Percentiles rank a stretch among this genome's conserved stretches.
Evolutionary conservation across 1,140 invertebrate species (phyloP).

Genomic region (Himalopsyche phryganea): DNA sequence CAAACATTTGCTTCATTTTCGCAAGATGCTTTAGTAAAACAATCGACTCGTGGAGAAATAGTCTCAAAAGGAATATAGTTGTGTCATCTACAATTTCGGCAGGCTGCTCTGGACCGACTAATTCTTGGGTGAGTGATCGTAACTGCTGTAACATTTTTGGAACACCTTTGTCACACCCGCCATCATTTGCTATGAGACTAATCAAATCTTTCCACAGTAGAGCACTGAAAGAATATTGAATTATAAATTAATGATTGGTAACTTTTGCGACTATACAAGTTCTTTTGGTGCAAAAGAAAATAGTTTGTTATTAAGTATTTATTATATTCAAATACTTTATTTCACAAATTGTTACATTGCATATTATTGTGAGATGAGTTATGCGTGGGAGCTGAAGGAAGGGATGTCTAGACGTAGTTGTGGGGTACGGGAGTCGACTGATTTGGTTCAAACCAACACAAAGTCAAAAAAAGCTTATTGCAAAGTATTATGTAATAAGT

Average conservation of each 20-base stretch:
- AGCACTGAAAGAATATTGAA: slow-evolving; percentile 24
- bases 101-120: slow-evolving; percentile 47
- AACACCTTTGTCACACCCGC: slow-evolving; percentile 17
- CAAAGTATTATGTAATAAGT: too few relatives aligned
- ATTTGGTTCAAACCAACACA: too few relatives aligned
- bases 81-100: slow-evolving; percentile 61
- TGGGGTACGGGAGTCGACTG: too few relatives aligned
- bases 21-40: slow-evolving; percentile 55
- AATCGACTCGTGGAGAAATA: slow-evolving; percentile 59
- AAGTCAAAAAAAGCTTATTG: too few relatives aligned
- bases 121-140: slow-evolving; percentile 31
- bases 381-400: too few relatives aligned
- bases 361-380: too few relatives aligned
- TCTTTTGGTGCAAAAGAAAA: neutral
- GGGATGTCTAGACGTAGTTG: too few relatives aligned
- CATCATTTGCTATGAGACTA: slow-evolving; percentile 24
- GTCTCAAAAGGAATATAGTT: slow-evolving; percentile 55
- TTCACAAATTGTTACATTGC: neutral
- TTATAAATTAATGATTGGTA: neutral
- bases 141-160: slow-evolving; percentile 25
- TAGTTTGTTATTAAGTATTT: neutral
- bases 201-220: slow-evolving; percentile 33
- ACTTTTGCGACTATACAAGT: neutral
- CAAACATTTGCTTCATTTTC: slow-evolving; percentile 56
- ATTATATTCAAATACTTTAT: neutral